Base-by-base conservation (phyloP, 37 sponge, comb jelly and placozoan species). In the Agelas oroides region DNA sequence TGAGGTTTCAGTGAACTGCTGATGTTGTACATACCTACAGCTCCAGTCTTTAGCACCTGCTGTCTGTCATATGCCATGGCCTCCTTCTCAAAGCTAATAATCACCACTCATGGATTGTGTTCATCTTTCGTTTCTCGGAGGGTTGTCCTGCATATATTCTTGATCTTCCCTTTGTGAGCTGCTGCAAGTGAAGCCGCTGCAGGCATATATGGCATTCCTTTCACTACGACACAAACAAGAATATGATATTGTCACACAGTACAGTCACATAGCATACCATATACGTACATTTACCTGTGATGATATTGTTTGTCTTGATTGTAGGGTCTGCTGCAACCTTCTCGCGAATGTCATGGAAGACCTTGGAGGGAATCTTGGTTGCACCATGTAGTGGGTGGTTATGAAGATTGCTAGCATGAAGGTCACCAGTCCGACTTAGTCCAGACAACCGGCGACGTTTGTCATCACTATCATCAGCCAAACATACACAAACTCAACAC, bases 401-500 rank as follows among this genome's bases (percentile, higher is more conserved):
- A 68, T 84, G 85, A 20, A 84, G 70, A 58, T 84, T 84, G 55
- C n/a, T 31, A 17, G 36, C 13, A 16, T 21, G 17, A 1, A 74
- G 53, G 59, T 73, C 68, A 19, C 68, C 68, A 34, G 58, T 66
- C 40, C 85, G 54, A 36, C 21, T 18, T 27, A 84, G 59, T 28
- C 85, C 85, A 28, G 76, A 39, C 18, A 84, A 65, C 85, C 85
- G 75, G 28, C 85, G 38, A 1, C 85, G 23, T 23, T 75, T 84
- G 65, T 84, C 85, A 36, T 34, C 25, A 17, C 39, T 21, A 31
- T 84, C 55, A 20, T 14, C 76, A 27, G 85, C 85, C 85, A 84
- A 0, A 84, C 76, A 75, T 84, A 84, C n/a, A 74, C 67, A 62
- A 84, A 84, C 18, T 75, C 76, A n/a, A 84, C 76, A 27, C 40